Percentiles rank a stretch among this genome's conserved stretches.
These are phyloP conservation scores for Pyrochroa serraticornis DNA, from an alignment of 2,888 invertebrate genomes.

Conservation along the genomic window DNA sequence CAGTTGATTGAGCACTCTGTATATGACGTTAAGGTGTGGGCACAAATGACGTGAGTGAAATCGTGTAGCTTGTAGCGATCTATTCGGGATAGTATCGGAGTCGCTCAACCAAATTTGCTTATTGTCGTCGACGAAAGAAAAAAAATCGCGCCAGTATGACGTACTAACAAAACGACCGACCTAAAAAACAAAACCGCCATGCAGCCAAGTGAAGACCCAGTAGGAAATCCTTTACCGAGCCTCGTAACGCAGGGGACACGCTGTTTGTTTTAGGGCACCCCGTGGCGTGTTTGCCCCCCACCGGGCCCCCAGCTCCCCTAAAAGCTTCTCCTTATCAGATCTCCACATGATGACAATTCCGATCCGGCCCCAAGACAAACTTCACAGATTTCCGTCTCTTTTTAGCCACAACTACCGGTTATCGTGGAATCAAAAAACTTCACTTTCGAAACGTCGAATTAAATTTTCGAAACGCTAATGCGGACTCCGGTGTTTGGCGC, in stretches of 20 bases:
- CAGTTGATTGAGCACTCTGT: no score
- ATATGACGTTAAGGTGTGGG: no score
- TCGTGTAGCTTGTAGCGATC: no score
- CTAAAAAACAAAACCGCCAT: slow-evolving; percentile 31
- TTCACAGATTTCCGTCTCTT: slow-evolving; percentile 13
- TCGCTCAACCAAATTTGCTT: slow-evolving; percentile 1
- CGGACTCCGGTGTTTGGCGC: slow-evolving; percentile 51
- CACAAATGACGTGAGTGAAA: no score
- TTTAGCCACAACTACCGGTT: not conserved
- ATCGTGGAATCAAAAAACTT: not conserved
- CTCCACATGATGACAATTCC: slow-evolving; percentile 59
- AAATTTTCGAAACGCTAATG: slow-evolving; percentile 47
- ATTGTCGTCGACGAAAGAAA: slow-evolving; percentile 1
- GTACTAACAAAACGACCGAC: slow-evolving; percentile 10
- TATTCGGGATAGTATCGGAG: no score
- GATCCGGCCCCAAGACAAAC: slow-evolving; percentile 49
- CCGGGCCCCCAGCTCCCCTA: slow-evolving; percentile 48
- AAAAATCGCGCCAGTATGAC: no score
- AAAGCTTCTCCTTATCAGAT: slow-evolving; percentile 58
- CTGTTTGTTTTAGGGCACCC: slow-evolving; percentile 58
- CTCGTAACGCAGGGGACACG: slow-evolving; percentile 53
- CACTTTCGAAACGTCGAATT: slow-evolving; percentile 34
- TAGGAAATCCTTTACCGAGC: slow-evolving; percentile 55
- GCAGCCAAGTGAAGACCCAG: slow-evolving; percentile 45
- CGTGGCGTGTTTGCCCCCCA: slow-evolving; percentile 45